phyloP scores from a whole-genome alignment of 1,140 invertebrate genomes.

The Pseudomyrmex dendroicus region DNA sequence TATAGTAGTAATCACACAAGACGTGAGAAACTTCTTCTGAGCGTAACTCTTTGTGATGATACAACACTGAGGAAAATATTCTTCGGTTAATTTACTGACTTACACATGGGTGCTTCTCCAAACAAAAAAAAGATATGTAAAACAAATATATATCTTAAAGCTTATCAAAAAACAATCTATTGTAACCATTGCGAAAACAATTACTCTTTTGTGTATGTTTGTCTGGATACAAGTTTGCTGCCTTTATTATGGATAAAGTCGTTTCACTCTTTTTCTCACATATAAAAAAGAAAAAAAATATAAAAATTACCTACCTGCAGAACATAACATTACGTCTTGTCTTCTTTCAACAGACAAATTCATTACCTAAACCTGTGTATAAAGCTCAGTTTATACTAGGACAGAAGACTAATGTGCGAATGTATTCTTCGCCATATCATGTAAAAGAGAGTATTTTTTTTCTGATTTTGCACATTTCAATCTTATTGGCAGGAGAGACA shows the following conservation, averaged over 20 bases:
- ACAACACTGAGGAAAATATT: not conserved
- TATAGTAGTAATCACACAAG: too few species aligned
- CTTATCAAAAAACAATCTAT: conserved; percentile 4
- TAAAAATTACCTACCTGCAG: conserved; percentile 68
- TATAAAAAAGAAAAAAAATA: conserved; percentile 53
- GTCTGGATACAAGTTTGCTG: not conserved
- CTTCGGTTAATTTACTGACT: too few species aligned
- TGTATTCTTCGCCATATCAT: too few species aligned
- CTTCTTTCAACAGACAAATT: conserved; percentile 28
- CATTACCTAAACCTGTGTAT: conserved; percentile 41
- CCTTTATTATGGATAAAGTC: not conserved
- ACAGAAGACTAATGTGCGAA: not conserved
- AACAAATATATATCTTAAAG: not conserved
- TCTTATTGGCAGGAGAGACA: not conserved
- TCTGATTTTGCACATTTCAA: not conserved
- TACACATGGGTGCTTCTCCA: too few species aligned
- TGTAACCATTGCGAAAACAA: conserved; percentile 16
- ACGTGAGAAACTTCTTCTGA: not conserved
- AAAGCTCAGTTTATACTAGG: conserved; percentile 32
- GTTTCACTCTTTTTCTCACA: conserved; percentile 10
- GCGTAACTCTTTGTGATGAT: conserved; percentile 1
- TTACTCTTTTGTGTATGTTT: not conserved
- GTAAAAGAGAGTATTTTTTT: too few species aligned
- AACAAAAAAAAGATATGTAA: too few species aligned
- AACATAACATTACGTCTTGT: conserved; percentile 49